Conservation (phyloP, 2,113 vertebrate genomes). For the Callochromis pleurospilus region DNA sequence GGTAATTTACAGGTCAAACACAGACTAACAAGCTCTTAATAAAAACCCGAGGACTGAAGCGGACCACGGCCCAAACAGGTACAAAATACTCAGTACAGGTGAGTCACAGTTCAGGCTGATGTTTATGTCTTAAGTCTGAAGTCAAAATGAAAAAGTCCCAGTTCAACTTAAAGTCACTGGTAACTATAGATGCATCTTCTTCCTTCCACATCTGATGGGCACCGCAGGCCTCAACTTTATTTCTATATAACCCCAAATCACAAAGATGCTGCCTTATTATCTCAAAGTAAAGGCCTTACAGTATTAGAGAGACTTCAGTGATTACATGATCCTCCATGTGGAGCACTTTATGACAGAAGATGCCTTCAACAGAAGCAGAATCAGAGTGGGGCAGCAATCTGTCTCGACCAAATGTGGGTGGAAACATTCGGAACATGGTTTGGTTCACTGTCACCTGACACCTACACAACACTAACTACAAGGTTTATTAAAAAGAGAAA, state of each 20-base stretch:
- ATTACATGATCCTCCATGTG: neutral
- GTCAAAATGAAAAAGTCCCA: neutral
- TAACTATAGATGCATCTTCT: neutral
- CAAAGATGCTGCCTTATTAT: neutral
- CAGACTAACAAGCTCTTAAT: neutral
- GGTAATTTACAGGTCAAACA: neutral
- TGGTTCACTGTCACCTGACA: neutral
- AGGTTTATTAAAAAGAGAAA: neutral
- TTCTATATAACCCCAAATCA: neutral
- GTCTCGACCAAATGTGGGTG: neutral
- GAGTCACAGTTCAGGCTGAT: neutral
- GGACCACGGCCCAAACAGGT: accelerated
- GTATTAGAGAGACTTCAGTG: neutral
- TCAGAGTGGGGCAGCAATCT: neutral
- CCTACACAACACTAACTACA: neutral
- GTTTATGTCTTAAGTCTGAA: neutral
- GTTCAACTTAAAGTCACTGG: neutral
- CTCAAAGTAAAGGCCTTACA: neutral
- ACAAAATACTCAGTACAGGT: neutral
- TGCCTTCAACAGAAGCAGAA: neutral
- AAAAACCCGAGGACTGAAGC: neutral
- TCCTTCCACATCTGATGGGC: neutral
- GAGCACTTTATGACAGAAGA: neutral
- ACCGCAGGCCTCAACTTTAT: neutral
- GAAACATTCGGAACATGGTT: neutral